These are phyloP conservation scores for Eumacrocentrus americanus DNA, from an alignment of 2,888 invertebrate genomes.

Conservation along the genomic window DNA sequence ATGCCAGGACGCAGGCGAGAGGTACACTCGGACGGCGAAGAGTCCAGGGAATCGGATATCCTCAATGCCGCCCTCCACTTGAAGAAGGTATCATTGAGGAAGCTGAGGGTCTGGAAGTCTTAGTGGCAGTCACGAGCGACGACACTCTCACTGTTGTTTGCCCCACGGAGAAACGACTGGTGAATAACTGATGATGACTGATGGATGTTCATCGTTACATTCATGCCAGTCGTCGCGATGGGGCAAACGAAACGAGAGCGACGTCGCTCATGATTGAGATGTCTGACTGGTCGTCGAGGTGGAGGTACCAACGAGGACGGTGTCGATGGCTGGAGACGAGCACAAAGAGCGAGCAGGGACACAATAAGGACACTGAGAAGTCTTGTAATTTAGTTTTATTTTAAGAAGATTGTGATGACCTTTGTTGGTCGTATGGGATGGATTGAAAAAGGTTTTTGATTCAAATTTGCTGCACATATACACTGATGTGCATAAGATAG, in stretches of 20 bases:
- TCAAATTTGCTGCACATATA: neutral
- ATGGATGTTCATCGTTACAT: neutral
- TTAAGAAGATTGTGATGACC: too few species aligned
- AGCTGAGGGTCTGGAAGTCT: constrained; percentile 82
- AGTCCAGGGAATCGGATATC: constrained; percentile 70
- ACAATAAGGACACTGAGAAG: neutral
- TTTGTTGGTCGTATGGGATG: neutral
- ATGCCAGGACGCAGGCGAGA: constrained; percentile 56
- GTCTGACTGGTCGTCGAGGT: neutral
- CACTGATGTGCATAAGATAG: neutral
- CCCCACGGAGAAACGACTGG: constrained; percentile 45
- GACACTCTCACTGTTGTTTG: constrained; percentile 52
- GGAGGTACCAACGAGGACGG: neutral
- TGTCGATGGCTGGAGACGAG: neutral
- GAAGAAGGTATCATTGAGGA: constrained; percentile 79
- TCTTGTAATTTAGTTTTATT: too few species aligned
- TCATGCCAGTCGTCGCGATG: neutral
- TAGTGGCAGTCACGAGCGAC: constrained; percentile 62
- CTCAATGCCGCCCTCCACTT: constrained; percentile 77
- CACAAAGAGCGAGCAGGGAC: neutral
- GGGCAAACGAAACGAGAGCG: neutral
- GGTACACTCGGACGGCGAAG: constrained; percentile 60
- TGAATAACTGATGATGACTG: neutral
- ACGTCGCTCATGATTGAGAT: neutral
- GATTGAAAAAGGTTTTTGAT: neutral